These are phyloP conservation scores for Lycaena phlaeas DNA, from an alignment of 2,888 invertebrate genomes.

Conservation along the genomic window DNA sequence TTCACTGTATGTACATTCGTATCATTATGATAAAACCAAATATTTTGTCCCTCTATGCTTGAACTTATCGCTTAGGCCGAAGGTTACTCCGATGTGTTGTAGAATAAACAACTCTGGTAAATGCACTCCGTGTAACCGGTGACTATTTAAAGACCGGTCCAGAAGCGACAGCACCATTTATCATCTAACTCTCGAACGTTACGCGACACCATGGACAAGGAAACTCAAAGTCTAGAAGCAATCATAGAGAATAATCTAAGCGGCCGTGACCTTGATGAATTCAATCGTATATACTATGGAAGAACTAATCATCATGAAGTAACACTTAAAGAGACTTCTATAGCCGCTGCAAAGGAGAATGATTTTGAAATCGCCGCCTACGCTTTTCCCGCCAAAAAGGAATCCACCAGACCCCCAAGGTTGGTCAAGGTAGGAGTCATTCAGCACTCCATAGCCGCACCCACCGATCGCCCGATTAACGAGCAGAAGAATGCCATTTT, in stretches of 20 bases:
- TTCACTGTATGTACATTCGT: neutral
- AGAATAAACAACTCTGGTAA: slow-evolving; percentile 23
- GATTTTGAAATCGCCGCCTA: slow-evolving; percentile 68
- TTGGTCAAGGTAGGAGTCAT: slow-evolving; percentile 89
- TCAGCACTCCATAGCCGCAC: slow-evolving; percentile 87
- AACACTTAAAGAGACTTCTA: slow-evolving; percentile 57
- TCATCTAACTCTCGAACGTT: neutral
- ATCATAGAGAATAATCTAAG: slow-evolving; percentile 55
- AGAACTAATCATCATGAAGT: slow-evolving; percentile 49
- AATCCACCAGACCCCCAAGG: slow-evolving; percentile 76
- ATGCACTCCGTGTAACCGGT: slow-evolving; percentile 31
- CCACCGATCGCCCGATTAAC: slow-evolving; percentile 83
- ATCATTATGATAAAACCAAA: slow-evolving; percentile 32
- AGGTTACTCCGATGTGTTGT: slow-evolving; percentile 37
- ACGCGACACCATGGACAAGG: slow-evolving; percentile 45
- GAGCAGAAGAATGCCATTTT: slow-evolving; percentile 88
- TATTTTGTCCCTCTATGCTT: slow-evolving; percentile 43
- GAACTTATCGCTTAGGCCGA: slow-evolving; percentile 49
- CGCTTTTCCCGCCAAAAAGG: slow-evolving; percentile 58
- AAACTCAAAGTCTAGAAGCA: slow-evolving; percentile 57
- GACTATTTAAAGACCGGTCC: slow-evolving; percentile 41
- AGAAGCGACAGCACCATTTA: neutral
- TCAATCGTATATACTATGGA: slow-evolving; percentile 61
- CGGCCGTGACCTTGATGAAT: slow-evolving; percentile 56
- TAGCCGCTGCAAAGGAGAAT: slow-evolving; percentile 68